phyloP scores from a whole-genome alignment of 2,113 vertebrate genomes.

The Centropus bengalensis region DNA sequence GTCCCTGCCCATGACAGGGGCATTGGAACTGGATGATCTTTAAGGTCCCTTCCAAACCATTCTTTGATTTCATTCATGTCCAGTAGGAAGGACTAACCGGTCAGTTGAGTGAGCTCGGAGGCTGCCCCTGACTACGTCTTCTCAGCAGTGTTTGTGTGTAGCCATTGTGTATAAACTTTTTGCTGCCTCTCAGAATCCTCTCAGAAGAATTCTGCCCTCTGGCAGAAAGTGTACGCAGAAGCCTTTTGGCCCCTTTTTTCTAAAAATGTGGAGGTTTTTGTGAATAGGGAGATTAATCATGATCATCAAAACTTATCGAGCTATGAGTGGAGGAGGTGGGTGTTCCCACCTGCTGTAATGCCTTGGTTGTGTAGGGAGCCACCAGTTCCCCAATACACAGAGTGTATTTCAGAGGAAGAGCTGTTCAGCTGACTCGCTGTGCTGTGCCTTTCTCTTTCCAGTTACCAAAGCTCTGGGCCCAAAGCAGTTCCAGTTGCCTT shows the following conservation, averaged over 20 bases:
- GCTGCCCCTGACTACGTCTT: not conserved
- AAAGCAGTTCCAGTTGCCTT: conserved; percentile 89
- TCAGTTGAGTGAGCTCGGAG: not conserved
- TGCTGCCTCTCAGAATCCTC: not conserved
- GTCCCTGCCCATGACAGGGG: too few relatives aligned
- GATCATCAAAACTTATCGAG: not conserved
- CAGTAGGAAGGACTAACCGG: not conserved
- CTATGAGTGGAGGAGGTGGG: not conserved
- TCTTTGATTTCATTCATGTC: not conserved
- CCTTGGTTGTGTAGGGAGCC: not conserved
- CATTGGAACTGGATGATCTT: too few relatives aligned
- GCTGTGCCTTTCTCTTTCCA: conserved; percentile 62
- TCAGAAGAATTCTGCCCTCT: not conserved
- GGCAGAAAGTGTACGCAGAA: not conserved
- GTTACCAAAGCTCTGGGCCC: conserved; percentile 90
- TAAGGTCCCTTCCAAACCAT: too few relatives aligned
- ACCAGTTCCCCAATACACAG: not conserved
- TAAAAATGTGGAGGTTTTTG: not conserved
- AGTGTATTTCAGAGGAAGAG: not conserved
- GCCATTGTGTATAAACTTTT: not conserved
- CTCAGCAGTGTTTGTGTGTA: not conserved
- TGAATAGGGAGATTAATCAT: not conserved
- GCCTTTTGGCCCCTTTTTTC: not conserved
- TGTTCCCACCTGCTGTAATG: not conserved
- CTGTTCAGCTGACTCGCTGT: not conserved